Evolutionary conservation across 1,140 invertebrate genomes (phyloP), one percentile per base, ranked within the genome.

Genomic region (Eupristina koningsbergeri): DNA sequence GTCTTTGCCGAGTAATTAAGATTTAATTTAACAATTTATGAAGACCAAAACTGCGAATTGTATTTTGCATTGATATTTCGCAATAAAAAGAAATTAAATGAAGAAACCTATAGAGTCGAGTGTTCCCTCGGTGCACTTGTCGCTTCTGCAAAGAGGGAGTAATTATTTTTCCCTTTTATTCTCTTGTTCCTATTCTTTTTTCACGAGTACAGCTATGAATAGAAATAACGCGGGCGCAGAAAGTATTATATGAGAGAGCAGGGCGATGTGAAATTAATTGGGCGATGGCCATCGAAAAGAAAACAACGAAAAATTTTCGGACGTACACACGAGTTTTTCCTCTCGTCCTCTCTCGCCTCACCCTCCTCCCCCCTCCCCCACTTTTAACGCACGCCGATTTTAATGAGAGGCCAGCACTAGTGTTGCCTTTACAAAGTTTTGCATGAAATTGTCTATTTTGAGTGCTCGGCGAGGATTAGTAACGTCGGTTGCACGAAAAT

Each of bases 241-340:
- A 26, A 22, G 53, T 17, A 50, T 39, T 31, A 74, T 45, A 15
- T 29, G 31, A 53, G 58, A 22, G 13, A 76, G 58, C n/a, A 13
- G 15, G 19, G 9, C 31, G 75, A 63, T 41, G 45, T 53, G 75
- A 63, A 77, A 61, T 77, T 77, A 77, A 77, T 77, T 77, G 75
- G 75, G 29, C 53, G 34, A 61, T 31, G 75, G 50, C 63, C 75
- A 77, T 61, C 75, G 50, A 63, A 77, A 63, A 53, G 34, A 15
- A 77, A 77, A 77, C 31, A 63, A 63, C 5, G 34, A 58, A 58
- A 63, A 39, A 39, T 29, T 74, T 9, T 74, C 71, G 71, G 41
- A 17, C 29, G 26, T 17, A 17, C 15, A 26, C 22, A 22, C 9
- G 5, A 2, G 31, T 34, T 34, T 31, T 34, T 29, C 45, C 22